A percentile compares a stretch with the other conserved stretches of the same genome.
Evolutionary conservation across 2,888 invertebrate species (phyloP).

Genomic region (Thecophora atra): DNA sequence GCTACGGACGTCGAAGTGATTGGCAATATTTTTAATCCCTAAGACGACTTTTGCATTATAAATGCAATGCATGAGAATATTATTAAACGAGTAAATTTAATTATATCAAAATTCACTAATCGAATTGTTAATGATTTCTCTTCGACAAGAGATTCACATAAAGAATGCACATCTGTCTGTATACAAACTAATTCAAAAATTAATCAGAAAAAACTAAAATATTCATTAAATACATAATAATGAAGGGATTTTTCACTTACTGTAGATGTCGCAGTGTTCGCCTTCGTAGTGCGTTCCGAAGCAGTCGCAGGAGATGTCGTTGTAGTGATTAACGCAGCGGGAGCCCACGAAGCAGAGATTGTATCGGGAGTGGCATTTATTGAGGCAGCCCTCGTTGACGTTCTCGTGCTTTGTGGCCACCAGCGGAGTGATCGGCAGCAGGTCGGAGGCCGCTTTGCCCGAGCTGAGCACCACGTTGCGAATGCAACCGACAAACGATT

Average conservation of each 20-base stretch:
- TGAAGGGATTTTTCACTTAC: conserved; percentile 72
- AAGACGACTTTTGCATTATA: too few species aligned
- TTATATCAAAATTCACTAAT: too few species aligned
- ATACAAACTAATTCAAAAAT: too few species aligned
- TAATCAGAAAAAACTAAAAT: too few species aligned
- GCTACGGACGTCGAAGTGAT: not conserved
- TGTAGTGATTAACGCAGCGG: conserved; percentile 91
- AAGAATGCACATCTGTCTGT: too few species aligned
- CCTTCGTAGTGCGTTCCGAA: conserved; percentile 93
- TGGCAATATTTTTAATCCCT: not conserved
- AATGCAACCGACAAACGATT: conserved; percentile 92
- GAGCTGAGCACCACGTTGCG: conserved; percentile 86
- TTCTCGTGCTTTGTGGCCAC: conserved; percentile 90
- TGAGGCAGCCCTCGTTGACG: conserved; percentile 87
- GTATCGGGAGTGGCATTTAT: conserved; percentile 82
- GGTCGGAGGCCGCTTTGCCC: conserved; percentile 84
- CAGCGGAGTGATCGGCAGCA: conserved; percentile 81
- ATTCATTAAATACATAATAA: too few species aligned
- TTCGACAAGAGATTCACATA: too few species aligned
- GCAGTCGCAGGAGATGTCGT: conserved; percentile 89
- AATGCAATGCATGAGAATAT: too few species aligned
- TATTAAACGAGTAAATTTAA: too few species aligned
- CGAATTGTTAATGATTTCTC: too few species aligned
- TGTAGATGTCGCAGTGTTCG: conserved; percentile 89
- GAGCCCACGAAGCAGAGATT: conserved; percentile 90